Evolutionary conservation across 2,888 invertebrate species (phyloP), one percentile per base, ranked within the genome.

Genomic region (Scotopteryx bipunctaria): DNA sequence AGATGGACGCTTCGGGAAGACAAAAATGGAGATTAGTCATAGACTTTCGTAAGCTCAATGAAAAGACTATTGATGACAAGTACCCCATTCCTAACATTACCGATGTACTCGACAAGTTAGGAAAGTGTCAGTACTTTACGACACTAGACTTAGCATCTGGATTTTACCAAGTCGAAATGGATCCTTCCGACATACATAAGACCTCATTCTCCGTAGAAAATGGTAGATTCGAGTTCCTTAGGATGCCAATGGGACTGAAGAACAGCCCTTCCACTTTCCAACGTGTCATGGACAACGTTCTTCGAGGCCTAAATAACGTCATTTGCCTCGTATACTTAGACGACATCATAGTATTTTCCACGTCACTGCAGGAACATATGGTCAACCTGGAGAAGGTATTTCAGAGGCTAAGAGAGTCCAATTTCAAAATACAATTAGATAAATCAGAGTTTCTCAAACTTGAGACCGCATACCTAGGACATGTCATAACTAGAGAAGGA

Each of bases 341-440:
- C 5, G 21, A 21, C 21, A 21, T 21, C 2, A 21, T 21, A 6
- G 21, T 21, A 2, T 21, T 21, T 5, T 6, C 6, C 5, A 21
- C 21, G 1, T 21, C 21, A 1, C 21, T 21, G 5, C 21, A 21
- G 5, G 21, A 21, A 5, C 2, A 49, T 0, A 55, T 76, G 1
- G 15, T 47, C 2, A 64, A 67, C 23, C 11, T 69, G 0, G 46
- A 56, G 27, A 61, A 57, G 19, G 65, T 71, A 0, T 67, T 71
- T 14, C 3, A 59, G 6, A 47, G 57, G 55, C 35, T 65, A 0
- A 11, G 60, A 1, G 60, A 65, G 3, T 57, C 59, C 0, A 67
- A 66, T 21, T 67, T 69, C 16, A 67, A 68, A 45, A 59, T 67
- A 2, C 64, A 65, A 14, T 56, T 64, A 55, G 63, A 69, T 21